phyloP scores from a whole-genome alignment of 1,140 invertebrate genomes.

The Olivierus martensii region DNA sequence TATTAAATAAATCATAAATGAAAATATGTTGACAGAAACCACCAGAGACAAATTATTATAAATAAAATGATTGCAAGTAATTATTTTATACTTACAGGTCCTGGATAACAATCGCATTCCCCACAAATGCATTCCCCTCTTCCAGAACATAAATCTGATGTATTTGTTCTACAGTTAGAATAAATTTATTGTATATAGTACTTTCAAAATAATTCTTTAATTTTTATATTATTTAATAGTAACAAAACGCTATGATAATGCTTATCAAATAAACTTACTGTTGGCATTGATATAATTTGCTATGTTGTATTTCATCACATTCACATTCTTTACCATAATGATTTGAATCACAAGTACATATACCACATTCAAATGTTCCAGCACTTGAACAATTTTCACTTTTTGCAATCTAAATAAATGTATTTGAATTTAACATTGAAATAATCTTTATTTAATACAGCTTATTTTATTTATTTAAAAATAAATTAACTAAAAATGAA shows the following conservation, averaged over 20 bases:
- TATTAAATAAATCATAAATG: too few relatives aligned
- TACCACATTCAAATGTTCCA: conserved; percentile 53
- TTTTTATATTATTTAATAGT: too few relatives aligned
- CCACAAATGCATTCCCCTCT: conserved; percentile 49
- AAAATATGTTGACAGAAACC: too few relatives aligned
- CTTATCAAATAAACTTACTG: conserved; percentile 13
- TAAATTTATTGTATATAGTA: too few relatives aligned
- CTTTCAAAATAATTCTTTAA: too few relatives aligned
- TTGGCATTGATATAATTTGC: conserved; percentile 8
- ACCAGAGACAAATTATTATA: too few relatives aligned
- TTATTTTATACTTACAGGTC: background rate
- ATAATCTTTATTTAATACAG: too few relatives aligned
- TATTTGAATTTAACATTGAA: too few relatives aligned
- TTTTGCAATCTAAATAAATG: background rate
- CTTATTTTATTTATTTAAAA: too few relatives aligned
- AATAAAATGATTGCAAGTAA: too few relatives aligned
- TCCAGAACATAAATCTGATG: conserved; percentile 30
- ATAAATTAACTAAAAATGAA: too few relatives aligned
- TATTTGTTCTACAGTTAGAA: background rate
- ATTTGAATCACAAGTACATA: conserved; percentile 62
- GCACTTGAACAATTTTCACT: conserved; percentile 10
- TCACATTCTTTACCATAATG: conserved; percentile 74
- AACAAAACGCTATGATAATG: too few relatives aligned
- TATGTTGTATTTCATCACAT: conserved; percentile 38
- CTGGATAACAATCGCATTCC: conserved; percentile 32